Base-by-base conservation (phyloP, 2,113 vertebrate genomes). In the Misgurnus anguillicaudatus region DNA sequence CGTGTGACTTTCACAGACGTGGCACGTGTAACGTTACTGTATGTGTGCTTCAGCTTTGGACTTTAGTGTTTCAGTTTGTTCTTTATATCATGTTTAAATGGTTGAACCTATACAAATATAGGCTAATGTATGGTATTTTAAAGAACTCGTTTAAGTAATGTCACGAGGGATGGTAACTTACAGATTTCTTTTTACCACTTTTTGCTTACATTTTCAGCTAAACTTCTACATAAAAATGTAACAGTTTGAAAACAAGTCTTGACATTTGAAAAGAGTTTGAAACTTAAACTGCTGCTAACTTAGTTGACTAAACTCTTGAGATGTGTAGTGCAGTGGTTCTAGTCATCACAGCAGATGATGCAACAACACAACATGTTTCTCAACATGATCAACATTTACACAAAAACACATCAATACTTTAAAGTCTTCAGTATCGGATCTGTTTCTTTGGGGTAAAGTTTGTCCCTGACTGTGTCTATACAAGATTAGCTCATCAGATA, bases 331-430 rank as follows among this genome's bases (percentile, higher is more conserved):
- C 38, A 41, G 5, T 64, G n/a, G 4, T 67, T 14, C 11, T 24
- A 57, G 5, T 2, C n/a, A 3, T 31, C 24, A 16, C 42, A 68
- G 6, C 42, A 68, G 60, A 88, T 92, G 90, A 92, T 89, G 92
- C 91, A 92, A 92, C 86, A 83, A 79, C 69, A 13, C n/a, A 36
- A 4, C 53, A 48, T 7, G 86, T 92, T 90, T 91, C 91, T 88
- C 89, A 88, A 90, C 9, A 14, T n/a, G n/a, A n/a, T n/a, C n/a
- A n/a, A n/a, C n/a, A n/a, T n/a, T n/a, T n/a, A n/a, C n/a, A 24
- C 16, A 11, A 47, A 48, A 48, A 48, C 13, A 13, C 3, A 48
- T 48, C 47, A 13, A 48, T 51, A 14, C 13, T 51, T 51, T 1
- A 1, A 31, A 31, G 24, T 31, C 2, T 3, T 31, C 24, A 31